Evolutionary conservation across 2,113 vertebrate genomes (phyloP), one percentile per base, ranked within the genome.

Genomic region (Chloropsis cyanopogon): DNA sequence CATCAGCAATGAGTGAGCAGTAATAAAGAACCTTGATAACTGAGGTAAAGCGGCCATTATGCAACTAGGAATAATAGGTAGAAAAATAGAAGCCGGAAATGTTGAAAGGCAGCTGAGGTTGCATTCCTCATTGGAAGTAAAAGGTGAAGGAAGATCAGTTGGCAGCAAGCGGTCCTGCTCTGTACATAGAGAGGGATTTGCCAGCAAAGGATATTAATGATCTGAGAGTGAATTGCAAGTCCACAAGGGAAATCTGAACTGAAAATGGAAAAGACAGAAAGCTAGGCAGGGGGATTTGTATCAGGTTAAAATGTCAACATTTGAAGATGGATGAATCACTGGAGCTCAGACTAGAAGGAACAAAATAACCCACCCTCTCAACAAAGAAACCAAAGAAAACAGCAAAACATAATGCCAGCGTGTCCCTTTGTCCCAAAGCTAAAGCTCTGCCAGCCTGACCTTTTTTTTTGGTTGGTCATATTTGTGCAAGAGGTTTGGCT

Each of bases 241-340:
- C 92, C 86, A 84, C 84, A 15, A 9, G 69, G 95, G 95, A 93
- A 86, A 72, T 73, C 73, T 88, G 75, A 90, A 82, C 85, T 86
- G 92, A 96, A 96, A 93, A 88, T 86, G 93, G 91, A 82, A 93
- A 95, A 93, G 95, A 92, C 86, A 86, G 93, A 85, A 91, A 95
- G 66, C 81, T 83, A 85, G 70, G 85, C 56, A 39, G 20, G 44
- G 78, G 80, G 76, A 92, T 82, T 93, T 90, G 86, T 91, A 85
- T 96, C 4, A 0, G 59, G 93, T 95, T 91, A 82, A 93, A 84
- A 49, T 89, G 96, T 94, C 96, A 95, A 44, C 89, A 81, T 92
- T 68, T 92, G 89, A 93, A 93, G 91, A 95, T 95, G 79, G 83
- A 97, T 87, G 61, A 86, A 96, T 88, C 50, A 41, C 21, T 19